Evolutionary conservation across 2,113 vertebrate species (phyloP).

Genomic region (Dasyurus viverrinus): DNA sequence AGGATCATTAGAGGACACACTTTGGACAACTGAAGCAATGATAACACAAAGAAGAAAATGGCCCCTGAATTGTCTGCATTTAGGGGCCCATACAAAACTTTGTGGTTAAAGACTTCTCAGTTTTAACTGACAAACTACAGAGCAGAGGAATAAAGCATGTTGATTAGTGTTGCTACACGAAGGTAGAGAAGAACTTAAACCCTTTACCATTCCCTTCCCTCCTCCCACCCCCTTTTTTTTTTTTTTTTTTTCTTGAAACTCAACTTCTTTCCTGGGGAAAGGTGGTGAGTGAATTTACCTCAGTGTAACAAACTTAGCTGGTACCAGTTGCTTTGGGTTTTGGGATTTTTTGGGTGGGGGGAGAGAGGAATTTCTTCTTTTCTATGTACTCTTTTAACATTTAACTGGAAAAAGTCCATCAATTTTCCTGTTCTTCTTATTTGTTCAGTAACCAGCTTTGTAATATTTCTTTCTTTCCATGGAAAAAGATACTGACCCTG

Average conservation of each 20-base stretch:
- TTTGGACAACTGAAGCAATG: neutral
- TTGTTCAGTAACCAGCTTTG: conserved; percentile 19
- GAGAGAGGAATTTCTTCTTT: neutral
- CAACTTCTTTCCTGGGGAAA: fast-evolving
- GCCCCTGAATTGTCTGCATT: neutral
- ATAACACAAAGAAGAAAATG: neutral
- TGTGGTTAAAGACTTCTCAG: conserved; percentile 25
- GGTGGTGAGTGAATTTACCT: neutral
- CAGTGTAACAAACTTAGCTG: neutral
- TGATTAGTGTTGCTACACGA: conserved; percentile 11
- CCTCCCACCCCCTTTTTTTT: no score
- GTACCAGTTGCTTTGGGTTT: neutral
- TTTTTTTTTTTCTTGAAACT: neutral
- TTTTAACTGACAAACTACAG: conserved; percentile 12
- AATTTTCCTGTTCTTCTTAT: neutral
- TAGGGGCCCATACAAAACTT: neutral
- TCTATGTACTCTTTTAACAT: conserved; percentile 10
- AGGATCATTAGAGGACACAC: neutral
- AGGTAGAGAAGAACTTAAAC: neutral
- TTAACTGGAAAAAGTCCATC: neutral
- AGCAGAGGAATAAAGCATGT: conserved; percentile 33
- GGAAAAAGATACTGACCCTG: neutral
- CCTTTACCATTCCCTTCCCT: neutral
- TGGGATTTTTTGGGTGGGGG: neutral
- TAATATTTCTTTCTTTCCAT: neutral